Conservation (phyloP, 2,797 vertebrate species). For the Pampus argenteus region DNA sequence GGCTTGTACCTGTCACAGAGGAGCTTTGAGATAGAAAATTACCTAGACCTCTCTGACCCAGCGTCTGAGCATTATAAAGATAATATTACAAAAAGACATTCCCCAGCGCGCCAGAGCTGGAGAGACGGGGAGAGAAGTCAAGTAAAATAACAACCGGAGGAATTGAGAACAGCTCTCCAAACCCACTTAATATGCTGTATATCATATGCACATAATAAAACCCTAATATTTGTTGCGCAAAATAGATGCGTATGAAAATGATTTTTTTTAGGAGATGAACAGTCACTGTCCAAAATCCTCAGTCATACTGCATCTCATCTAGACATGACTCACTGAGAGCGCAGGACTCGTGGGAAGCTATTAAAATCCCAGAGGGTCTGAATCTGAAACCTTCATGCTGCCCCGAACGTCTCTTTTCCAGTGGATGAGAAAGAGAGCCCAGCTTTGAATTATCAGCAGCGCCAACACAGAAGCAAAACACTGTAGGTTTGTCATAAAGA, state of each 20-base stretch:
- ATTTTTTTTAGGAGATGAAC: background rate
- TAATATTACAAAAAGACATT: background rate
- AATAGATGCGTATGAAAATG: background rate
- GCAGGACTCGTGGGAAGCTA: constrained; percentile 27
- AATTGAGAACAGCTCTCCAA: background rate
- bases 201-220: background rate
- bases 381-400: constrained; percentile 28
- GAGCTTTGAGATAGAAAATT: constrained; percentile 19
- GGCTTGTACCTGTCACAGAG: constrained; percentile 3
- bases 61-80: background rate
- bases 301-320: background rate
- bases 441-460: constrained; percentile 20
- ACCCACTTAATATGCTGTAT: constrained; percentile 7
- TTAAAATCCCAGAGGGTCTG: constrained; percentile 20
- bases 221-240: background rate
- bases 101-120: background rate
- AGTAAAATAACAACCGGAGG: constrained; percentile 14
- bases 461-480: background rate
- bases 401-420: background rate
- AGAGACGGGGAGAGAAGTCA: background rate
- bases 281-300: background rate
- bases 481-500: background rate
- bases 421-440: constrained; percentile 4
- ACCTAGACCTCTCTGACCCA: background rate
- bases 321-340: constrained; percentile 23